These are phyloP conservation scores for Cyanoderma ruficeps DNA, from an alignment of 2,113 vertebrate genomes.

Conservation along the genomic window DNA sequence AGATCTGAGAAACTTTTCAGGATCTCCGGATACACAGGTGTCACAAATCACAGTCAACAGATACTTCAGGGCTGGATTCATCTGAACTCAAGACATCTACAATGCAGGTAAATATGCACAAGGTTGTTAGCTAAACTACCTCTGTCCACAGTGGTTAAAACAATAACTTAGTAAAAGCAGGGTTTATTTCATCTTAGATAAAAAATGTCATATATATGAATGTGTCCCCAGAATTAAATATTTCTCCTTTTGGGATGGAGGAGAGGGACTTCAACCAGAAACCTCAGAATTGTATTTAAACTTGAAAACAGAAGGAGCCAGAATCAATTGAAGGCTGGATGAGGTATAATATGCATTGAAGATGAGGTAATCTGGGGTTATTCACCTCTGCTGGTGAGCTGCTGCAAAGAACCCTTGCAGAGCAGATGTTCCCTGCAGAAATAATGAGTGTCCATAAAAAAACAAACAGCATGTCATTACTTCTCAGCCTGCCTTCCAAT, in stretches of 20 bases:
- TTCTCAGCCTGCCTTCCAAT: slow-evolving; percentile 12
- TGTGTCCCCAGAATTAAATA: not conserved
- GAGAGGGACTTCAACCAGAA: not conserved
- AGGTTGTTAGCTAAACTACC: not conserved
- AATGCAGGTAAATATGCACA: not conserved
- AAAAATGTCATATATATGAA: not conserved
- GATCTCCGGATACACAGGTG: not conserved
- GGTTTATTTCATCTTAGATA: not conserved
- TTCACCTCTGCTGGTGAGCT: not conserved
- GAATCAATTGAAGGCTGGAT: not conserved
- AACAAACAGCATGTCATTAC: not conserved
- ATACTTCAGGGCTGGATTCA: not conserved
- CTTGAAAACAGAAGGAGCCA: not conserved
- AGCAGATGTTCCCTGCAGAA: not conserved
- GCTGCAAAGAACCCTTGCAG: not conserved
- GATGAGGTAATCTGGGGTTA: not conserved
- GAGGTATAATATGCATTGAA: not conserved
- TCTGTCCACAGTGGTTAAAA: not conserved
- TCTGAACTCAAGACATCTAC: not conserved
- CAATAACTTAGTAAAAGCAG: not conserved
- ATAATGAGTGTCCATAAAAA: slow-evolving; percentile 13
- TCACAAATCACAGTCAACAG: not conserved
- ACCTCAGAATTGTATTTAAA: not conserved
- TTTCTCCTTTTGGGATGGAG: not conserved
- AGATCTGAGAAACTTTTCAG: not conserved